These are phyloP conservation scores for Macrophya annulata DNA, from an alignment of 2,888 invertebrate species.

Conservation along the genomic window DNA sequence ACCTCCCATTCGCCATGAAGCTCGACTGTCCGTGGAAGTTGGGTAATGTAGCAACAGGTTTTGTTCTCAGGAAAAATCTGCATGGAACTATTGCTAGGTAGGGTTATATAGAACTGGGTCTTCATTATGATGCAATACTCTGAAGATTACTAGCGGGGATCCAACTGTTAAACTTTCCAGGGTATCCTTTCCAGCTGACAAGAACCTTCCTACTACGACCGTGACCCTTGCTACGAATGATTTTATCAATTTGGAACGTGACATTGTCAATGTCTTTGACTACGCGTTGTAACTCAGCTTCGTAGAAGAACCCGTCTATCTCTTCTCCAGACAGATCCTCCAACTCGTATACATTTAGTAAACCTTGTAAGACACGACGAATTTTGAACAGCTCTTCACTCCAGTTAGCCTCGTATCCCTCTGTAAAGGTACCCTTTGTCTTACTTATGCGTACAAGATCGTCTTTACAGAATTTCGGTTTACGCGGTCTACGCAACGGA, in stretches of 20 bases:
- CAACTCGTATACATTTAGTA: slow-evolving; percentile 65
- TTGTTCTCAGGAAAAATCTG: neutral
- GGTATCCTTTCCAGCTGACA: slow-evolving; percentile 67
- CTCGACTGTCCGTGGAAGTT: neutral
- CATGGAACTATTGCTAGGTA: neutral
- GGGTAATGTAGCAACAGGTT: neutral
- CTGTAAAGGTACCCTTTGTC: slow-evolving; percentile 63
- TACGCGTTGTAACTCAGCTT: slow-evolving; percentile 63
- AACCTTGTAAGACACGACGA: slow-evolving; percentile 57
- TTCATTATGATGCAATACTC: neutral
- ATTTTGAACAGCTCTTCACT: slow-evolving; percentile 67
- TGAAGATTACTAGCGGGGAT: neutral
- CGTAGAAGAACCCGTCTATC: slow-evolving; percentile 65
- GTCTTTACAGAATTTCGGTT: too few species aligned
- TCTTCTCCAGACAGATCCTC: slow-evolving; percentile 62
- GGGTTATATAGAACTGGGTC: neutral
- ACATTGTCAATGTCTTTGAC: neutral
- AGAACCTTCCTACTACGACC: slow-evolving; percentile 58
- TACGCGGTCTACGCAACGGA: too few species aligned
- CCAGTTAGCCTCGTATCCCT: slow-evolving; percentile 64
- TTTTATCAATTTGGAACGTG: slow-evolving; percentile 63
- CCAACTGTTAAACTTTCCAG: slow-evolving; percentile 66
- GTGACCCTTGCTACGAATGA: slow-evolving; percentile 59
- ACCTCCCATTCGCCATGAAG: slow-evolving; percentile 1
- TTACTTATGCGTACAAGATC: slow-evolving; percentile 48